phyloP scores from a whole-genome alignment of 2,888 invertebrate species.

The Chromoteleia sp. region DNA sequence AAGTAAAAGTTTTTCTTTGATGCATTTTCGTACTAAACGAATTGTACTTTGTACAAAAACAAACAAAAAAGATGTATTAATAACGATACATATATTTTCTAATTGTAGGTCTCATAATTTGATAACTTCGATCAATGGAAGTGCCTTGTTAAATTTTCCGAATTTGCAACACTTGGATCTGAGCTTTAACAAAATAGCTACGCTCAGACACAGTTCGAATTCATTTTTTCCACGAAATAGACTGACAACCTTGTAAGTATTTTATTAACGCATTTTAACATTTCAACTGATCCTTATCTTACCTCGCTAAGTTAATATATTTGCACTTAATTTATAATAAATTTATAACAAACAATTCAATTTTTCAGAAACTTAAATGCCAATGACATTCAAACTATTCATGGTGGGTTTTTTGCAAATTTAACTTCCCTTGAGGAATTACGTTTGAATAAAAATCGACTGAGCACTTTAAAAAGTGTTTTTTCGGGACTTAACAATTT shows the following conservation, averaged over 20 bases:
- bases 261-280: slow-evolving; percentile 28
- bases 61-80: neutral
- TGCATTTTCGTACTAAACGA: too few relatives aligned
- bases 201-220: slow-evolving; percentile 86
- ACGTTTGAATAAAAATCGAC: slow-evolving; percentile 92
- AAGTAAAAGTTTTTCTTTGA: slow-evolving; percentile 76
- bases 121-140: slow-evolving; percentile 84
- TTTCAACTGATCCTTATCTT: slow-evolving; percentile 28
- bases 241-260: slow-evolving; percentile 85
- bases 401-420: slow-evolving; percentile 90
- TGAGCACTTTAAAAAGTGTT: slow-evolving; percentile 89
- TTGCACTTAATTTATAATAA: slow-evolving; percentile 4
- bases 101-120: slow-evolving; percentile 85
- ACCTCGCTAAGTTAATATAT: neutral
- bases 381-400: slow-evolving; percentile 90
- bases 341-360: slow-evolving; percentile 25
- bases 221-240: slow-evolving; percentile 87
- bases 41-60: too few relatives aligned
- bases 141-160: slow-evolving; percentile 85
- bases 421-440: slow-evolving; percentile 90
- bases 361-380: slow-evolving; percentile 88
- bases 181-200: slow-evolving; percentile 88
- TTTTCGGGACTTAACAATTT: slow-evolving; percentile 86
- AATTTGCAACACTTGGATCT: slow-evolving; percentile 87
- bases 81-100: neutral